Conservation (phyloP, 2,888 invertebrate species). For the Cantharis nigra region DNA sequence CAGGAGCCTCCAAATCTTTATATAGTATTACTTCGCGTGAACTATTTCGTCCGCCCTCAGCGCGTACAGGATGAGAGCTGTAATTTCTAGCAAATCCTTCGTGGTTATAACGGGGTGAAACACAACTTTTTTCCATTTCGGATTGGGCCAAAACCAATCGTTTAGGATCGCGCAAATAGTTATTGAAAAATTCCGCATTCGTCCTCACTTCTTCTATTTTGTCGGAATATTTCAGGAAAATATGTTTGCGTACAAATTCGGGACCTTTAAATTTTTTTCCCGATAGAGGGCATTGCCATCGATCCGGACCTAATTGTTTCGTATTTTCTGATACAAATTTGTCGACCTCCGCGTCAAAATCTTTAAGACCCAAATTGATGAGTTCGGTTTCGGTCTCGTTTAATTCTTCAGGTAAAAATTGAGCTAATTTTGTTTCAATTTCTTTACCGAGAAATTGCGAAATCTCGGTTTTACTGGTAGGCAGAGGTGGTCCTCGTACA, state of each 20-base stretch:
- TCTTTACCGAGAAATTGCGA: constrained; percentile 73
- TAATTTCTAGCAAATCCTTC: not conserved
- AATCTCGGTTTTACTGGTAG: constrained; percentile 75
- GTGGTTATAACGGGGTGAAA: constrained; percentile 31
- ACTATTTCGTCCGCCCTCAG: not conserved
- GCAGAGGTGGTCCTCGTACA: constrained; percentile 86
- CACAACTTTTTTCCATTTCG: constrained; percentile 51
- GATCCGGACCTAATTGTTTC: constrained; percentile 95
- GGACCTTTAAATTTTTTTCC: constrained; percentile 99
- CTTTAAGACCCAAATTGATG: constrained; percentile 52
- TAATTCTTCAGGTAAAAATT: constrained; percentile 82
- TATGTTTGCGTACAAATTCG: constrained; percentile 97
- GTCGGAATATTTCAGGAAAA: constrained; percentile 95
- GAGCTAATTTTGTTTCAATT: constrained; percentile 88
- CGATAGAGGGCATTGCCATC: constrained; percentile 97
- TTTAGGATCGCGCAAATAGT: constrained; percentile 91
- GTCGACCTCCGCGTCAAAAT: constrained; percentile 77
- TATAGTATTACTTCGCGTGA: not conserved
- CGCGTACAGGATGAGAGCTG: not conserved
- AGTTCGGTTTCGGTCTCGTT: constrained; percentile 64
- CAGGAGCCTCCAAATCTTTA: not conserved
- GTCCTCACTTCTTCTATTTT: constrained; percentile 96
- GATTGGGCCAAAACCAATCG: constrained; percentile 87
- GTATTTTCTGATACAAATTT: constrained; percentile 96
- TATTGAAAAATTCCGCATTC: constrained; percentile 97